Evolutionary conservation across 2,797 vertebrate genomes (phyloP), one percentile per base, ranked within the genome.

Genomic region (Coendou prehensilis): DNA sequence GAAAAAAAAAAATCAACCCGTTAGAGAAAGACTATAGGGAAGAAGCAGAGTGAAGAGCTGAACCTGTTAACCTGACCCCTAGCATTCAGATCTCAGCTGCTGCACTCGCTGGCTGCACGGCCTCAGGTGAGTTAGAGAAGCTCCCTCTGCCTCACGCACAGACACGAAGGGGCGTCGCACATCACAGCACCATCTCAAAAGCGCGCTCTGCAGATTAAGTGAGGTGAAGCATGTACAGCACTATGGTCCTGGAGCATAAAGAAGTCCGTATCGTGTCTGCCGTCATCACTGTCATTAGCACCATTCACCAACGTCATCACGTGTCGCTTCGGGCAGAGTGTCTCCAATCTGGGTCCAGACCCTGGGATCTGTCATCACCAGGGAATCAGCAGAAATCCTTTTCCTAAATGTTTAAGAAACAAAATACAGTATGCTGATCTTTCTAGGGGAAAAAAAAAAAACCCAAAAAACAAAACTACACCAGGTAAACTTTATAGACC

Each of bases 371-470:
- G 1, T 47, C n/a, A 20, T 17, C 37, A 47, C 37, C 73, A 84
- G 5, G n/a, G 23, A 56, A 75, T 50, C 7, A 45, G 23, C 11
- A 20, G 57, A 88, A 84, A 83, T 5, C 22, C 23, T 93, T 80
- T 63, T 30, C 64, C 76, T 63, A 56, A 41, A n/a, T 50, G 11
- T 22, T 56, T 76, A 90, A 81, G 22, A 63, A 88, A 67, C 14
- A 78, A 81, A 67, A 61, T 47, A 81, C 18, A 71, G 15, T 41
- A 73, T 45, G 59, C 3, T 23, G 28, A 23, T 37, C 45, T 64
- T 90, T 84, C 45, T 64, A 84, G 82, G 56, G 37, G 37, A 41
- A 41, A 41, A 41, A 41, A 41, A 78, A 30, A 93, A 93, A 23
- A 87, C 61, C 4, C 94, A 59, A 59, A 59, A 59, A 20, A 57